Conservation (phyloP, 2,888 invertebrate genomes). For the Amblyjoppa fuscipennis region DNA sequence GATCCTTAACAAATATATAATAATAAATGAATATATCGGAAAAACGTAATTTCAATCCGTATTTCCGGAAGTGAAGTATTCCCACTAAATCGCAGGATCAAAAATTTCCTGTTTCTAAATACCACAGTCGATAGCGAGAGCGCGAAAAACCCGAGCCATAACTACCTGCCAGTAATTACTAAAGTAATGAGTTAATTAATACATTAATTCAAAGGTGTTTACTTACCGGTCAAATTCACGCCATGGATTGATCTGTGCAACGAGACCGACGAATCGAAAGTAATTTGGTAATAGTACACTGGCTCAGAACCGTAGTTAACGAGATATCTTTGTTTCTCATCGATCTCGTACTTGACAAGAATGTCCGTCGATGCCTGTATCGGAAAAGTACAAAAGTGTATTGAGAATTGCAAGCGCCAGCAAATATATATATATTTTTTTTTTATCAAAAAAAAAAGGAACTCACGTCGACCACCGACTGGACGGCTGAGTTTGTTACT, state of each 20-base stretch:
- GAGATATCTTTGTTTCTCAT: slow-evolving; percentile 72
- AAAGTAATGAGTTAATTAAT: neutral
- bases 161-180: too few relatives aligned
- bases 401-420: neutral
- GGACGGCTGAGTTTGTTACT: neutral
- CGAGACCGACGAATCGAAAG: slow-evolving; percentile 65
- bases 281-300: slow-evolving; percentile 73
- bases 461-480: slow-evolving; percentile 6
- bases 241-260: slow-evolving; percentile 50
- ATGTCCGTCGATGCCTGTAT: slow-evolving; percentile 65
- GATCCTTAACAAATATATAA: neutral
- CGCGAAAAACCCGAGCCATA: too few relatives aligned
- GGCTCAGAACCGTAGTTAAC: slow-evolving; percentile 49
- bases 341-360: slow-evolving; percentile 68
- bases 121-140: too few relatives aligned
- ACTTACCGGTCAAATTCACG: slow-evolving; percentile 27
- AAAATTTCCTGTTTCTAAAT: too few relatives aligned
- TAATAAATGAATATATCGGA: too few relatives aligned
- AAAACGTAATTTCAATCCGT: too few relatives aligned
- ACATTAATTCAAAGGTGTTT: neutral
- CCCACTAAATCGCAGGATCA: too few relatives aligned
- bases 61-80: too few relatives aligned
- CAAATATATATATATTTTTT: neutral
- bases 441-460: neutral
- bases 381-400: neutral